Evolutionary conservation across 1,140 invertebrate genomes (phyloP).

Genomic region (Halesus radiatus): DNA sequence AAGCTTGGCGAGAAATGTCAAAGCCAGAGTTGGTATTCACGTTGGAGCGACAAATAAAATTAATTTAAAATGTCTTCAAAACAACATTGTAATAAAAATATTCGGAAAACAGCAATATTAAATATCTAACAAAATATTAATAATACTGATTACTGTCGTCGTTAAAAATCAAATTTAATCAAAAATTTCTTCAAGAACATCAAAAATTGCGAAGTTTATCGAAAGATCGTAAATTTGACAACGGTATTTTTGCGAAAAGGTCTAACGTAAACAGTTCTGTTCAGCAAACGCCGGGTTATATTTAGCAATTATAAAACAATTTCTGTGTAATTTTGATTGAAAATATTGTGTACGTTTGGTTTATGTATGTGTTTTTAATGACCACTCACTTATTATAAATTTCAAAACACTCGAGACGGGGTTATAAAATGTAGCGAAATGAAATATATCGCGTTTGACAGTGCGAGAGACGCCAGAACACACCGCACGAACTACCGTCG

Average conservation of each 20-base stretch:
- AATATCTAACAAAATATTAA: too few relatives aligned
- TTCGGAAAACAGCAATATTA: too few relatives aligned
- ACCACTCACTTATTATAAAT: slow-evolving; percentile 28
- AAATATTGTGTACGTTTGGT: not conserved
- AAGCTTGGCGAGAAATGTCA: too few relatives aligned
- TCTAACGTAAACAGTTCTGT: not conserved
- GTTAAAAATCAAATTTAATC: too few relatives aligned
- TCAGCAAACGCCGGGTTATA: not conserved
- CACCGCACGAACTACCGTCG: slow-evolving; percentile 6
- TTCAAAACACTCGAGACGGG: slow-evolving; percentile 27
- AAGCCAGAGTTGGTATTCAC: too few relatives aligned
- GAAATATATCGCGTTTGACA: slow-evolving; percentile 28
- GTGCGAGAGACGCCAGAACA: slow-evolving; percentile 8
- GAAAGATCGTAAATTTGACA: not conserved
- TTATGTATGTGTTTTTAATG: not conserved
- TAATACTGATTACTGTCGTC: too few relatives aligned
- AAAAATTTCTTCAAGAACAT: not conserved
- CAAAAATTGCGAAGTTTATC: not conserved
- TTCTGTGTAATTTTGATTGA: not conserved
- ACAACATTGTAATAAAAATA: too few relatives aligned
- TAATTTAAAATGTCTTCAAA: too few relatives aligned
- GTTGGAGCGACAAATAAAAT: too few relatives aligned
- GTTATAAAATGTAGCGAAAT: not conserved
- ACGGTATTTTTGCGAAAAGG: not conserved
- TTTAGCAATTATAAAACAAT: not conserved